Evolutionary conservation across 2,888 invertebrate species (phyloP), one percentile per base, ranked within the genome.

Genomic region (Lycia hirtaria): DNA sequence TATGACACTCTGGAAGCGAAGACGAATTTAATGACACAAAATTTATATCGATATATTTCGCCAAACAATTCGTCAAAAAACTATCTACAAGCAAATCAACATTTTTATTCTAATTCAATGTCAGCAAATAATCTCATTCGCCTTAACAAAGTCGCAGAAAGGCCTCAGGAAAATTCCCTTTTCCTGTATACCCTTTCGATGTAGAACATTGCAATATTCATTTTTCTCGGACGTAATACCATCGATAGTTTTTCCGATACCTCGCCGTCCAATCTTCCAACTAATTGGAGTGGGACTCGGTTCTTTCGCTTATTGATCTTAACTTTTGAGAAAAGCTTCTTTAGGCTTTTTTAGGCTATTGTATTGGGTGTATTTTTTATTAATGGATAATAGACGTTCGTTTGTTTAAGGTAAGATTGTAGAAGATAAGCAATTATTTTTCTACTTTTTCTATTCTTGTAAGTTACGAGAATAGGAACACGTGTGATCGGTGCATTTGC

Each of bases 231-330:
- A 37, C 41, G 41, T 28, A 26, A 50, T 56, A 22, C 26, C 32
- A 26, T 32, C 6, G 40, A 40, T 47, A 51, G 51, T 51, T 52
- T 35, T 52, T 50, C 35, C 45, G 52, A 57, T 57, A 35, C 12
- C 28, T 51, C 10, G 26, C 17, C 41, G 17, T 52, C 41, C 52
- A 41, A 47, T 51, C 40, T 52, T 47, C 45, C 20, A 28, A 20
- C 32, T 57, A 57, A 57, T 57, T 57, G 57, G 52, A 57, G 41
- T 12, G 47, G 17, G n/a, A 35, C 33, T 47, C 28, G 3, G 17
- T 15, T n/a, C 19, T 38, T 19, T 20, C 4, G n/a, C 35, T 38
- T 38, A 38, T 38, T 20, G 38, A 38, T 38, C 26, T 38, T 24
- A 24, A 24, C 24, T 41, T 41, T 14, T 26, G 1, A 41, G 40